Base-by-base conservation (phyloP, 1,140 invertebrate genomes). In the Anoplophora glabripennis region DNA sequence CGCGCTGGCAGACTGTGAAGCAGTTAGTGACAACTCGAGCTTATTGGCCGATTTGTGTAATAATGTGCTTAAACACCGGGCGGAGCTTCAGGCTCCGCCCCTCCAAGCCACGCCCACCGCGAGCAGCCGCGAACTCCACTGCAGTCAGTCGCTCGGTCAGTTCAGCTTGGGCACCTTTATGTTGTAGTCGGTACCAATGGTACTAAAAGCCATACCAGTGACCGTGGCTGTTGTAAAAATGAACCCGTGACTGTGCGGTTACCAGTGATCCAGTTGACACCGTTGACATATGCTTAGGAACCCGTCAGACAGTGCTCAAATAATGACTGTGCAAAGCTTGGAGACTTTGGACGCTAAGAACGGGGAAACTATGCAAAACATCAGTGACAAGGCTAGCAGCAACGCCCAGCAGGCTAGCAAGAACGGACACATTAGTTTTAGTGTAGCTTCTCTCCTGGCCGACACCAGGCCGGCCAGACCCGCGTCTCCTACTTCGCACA, bases 381-480 rank as follows among this genome's bases (percentile, higher is more conserved):
- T 68, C 33, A 81, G 44, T 80, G 69, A 70, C 79, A 63, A 82
- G 80, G 61, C 73, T 72, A 4, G 48, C 12, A 63, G 69, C 18
- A 54, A 58, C 40, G 40, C 63, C 59, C 63, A 69, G 62, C 17
- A 67, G 40, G 61, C 57, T 66, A 76, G 62, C 68, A 80, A 75
- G 60, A 74, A 73, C 58, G 71, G 72, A 65, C 75, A 75, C 58
- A 82, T 87, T 64, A 86, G 83, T 73, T 87, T 87, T 73, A 87
- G 85, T 74, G 85, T 87, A 9, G 85, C 84, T 0, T 85, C 85
- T 0, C 76, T 87, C 18, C 69, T 87, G 60, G 85, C 84, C 0
- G 84, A 87, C 63, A 86, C 83, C 5, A 79, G 84, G 61, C 79
- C 80, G 64, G 7, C 66, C 55, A 59, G 68, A 41, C 63, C 71